phyloP scores from a whole-genome alignment of 37 sponge, comb jelly and placozoan species.

The Tethya wilhelma region DNA sequence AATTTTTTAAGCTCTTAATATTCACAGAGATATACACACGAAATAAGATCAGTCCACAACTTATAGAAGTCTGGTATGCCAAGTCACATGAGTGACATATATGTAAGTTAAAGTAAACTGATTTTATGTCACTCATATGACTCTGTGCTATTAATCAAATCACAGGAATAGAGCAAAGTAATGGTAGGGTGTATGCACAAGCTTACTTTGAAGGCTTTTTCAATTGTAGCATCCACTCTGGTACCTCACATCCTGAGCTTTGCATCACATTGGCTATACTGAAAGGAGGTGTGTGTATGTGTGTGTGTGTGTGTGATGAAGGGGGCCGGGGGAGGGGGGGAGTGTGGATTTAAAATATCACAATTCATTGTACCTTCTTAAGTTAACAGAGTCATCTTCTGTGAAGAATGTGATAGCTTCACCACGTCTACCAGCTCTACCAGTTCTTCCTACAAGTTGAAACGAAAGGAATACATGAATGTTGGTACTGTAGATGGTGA shows the following conservation, averaged over 20 bases:
- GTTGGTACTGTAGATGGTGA: too few species aligned
- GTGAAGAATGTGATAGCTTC: constrained; percentile 96
- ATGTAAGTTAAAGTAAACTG: too few species aligned
- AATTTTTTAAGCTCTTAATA: too few species aligned
- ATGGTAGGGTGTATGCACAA: not conserved
- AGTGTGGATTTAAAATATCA: not conserved
- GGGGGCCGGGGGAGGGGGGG: not conserved
- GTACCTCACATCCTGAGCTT: constrained; percentile 89
- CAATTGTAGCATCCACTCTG: constrained; percentile 91
- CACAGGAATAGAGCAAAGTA: not conserved
- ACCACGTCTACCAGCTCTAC: constrained; percentile 92
- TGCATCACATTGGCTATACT: constrained; percentile 93
- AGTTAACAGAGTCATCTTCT: constrained; percentile 78
- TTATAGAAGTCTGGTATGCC: too few species aligned
- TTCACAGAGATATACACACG: too few species aligned
- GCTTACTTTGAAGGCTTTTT: constrained; percentile 89
- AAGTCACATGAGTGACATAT: too few species aligned
- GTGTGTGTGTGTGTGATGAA: not conserved
- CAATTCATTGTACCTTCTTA: constrained; percentile 69
- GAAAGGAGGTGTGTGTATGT: not conserved
- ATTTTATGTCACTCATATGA: too few species aligned
- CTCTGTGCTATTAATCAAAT: too few species aligned
- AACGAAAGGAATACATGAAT: too few species aligned
- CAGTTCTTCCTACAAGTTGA: constrained; percentile 98
- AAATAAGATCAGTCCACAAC: too few species aligned